Evolutionary conservation across 2,888 invertebrate genomes (phyloP).

Genomic region (Microchrysa polita): DNA sequence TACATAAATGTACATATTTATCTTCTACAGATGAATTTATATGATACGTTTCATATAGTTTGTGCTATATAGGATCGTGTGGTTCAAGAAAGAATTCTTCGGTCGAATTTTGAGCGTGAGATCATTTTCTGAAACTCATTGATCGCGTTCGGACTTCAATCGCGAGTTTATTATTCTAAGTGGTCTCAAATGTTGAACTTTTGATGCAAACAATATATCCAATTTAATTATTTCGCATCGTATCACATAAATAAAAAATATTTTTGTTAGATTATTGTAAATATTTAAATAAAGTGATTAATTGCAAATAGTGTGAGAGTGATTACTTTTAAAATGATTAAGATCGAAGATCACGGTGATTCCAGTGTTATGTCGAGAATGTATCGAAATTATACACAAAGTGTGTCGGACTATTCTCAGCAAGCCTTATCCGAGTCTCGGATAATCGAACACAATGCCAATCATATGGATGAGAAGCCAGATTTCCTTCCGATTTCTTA

Average conservation of each 20-base stretch:
- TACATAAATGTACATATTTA: too few species aligned
- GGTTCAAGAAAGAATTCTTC: conserved; percentile 27
- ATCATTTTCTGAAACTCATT: background rate
- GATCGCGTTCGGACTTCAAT: conserved; percentile 14
- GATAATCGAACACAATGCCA: background rate
- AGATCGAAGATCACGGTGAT: conserved; percentile 50
- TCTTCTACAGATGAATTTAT: conserved; percentile 14
- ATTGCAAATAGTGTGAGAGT: background rate
- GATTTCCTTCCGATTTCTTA: conserved; percentile 34
- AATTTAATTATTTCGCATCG: conserved; percentile 24
- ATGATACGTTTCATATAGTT: background rate
- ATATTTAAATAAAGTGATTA: conserved; percentile 26
- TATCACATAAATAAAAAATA: conserved; percentile 7
- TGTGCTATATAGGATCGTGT: conserved; percentile 11
- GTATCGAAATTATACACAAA: conserved; percentile 57
- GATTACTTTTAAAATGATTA: conserved; percentile 48
- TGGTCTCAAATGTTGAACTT: conserved; percentile 1
- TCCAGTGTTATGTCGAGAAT: conserved; percentile 47
- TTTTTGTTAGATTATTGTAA: background rate
- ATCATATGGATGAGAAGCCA: background rate
- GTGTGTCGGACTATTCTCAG: conserved; percentile 46
- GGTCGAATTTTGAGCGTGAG: background rate
- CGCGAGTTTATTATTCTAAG: conserved; percentile 41
- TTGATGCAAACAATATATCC: conserved; percentile 9
- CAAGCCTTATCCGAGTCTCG: conserved; percentile 54